Percentiles rank a stretch among this genome's conserved stretches.
Evolutionary conservation across 2,888 invertebrate species (phyloP).

Genomic region (Cheiracanthium punctorium): DNA sequence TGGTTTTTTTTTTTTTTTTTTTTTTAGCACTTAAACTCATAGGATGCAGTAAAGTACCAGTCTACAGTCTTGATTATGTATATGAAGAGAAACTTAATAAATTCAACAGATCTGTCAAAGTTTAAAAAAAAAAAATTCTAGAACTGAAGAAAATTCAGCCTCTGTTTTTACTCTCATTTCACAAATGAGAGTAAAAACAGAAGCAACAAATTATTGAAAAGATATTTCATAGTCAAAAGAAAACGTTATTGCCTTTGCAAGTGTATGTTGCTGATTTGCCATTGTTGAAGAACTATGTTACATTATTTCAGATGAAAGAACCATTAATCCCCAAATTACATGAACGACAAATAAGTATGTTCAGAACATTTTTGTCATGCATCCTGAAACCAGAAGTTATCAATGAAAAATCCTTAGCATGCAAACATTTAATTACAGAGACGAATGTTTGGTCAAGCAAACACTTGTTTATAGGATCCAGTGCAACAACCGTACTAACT

Average conservation of each 20-base stretch:
- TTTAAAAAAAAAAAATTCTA: too few species aligned
- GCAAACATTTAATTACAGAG: not conserved
- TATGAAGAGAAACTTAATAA: not conserved
- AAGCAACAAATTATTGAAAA: not conserved
- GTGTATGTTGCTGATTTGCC: not conserved
- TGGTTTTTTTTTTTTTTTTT: too few species aligned
- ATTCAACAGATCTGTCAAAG: not conserved
- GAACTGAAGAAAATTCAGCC: too few species aligned
- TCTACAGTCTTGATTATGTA: not conserved
- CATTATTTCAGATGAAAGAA: not conserved
- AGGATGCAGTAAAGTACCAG: not conserved
- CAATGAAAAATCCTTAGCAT: not conserved
- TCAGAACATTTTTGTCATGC: not conserved
- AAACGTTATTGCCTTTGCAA: not conserved
- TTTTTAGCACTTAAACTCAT: not conserved
- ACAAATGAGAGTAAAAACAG: not conserved
- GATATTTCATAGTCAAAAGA: not conserved
- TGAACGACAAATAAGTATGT: not conserved
- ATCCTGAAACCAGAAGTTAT: not conserved
- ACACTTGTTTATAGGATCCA: not conserved
- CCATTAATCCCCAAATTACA: not conserved
- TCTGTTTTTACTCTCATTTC: too few species aligned
- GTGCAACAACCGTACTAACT: not conserved
- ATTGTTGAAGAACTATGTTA: not conserved
- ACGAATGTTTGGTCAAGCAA: not conserved